phyloP scores from a whole-genome alignment of 2,113 vertebrate genomes.

The Leptocoma aspasia region DNA sequence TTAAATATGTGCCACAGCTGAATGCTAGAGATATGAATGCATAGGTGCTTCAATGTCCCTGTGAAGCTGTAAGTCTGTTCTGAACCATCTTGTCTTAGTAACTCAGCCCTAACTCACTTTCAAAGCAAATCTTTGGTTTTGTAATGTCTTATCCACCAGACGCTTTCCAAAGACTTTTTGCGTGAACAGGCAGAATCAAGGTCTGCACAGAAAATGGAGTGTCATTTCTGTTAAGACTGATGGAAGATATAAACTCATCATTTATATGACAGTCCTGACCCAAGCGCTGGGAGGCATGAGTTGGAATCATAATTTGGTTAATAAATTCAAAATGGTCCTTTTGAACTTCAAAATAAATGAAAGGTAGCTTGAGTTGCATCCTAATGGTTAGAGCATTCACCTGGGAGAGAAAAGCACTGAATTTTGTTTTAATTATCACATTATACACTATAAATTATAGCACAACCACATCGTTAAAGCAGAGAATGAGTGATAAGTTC shows the following conservation, averaged over 20 bases:
- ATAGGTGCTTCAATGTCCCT: neutral
- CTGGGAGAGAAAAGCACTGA: neutral
- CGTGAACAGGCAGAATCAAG: neutral
- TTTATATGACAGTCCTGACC: neutral
- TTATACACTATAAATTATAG: neutral
- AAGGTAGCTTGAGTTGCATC: neutral
- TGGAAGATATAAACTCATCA: neutral
- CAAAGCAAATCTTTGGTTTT: neutral
- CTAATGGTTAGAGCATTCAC: neutral
- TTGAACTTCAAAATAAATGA: neutral
- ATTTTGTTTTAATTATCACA: neutral
- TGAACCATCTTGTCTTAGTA: neutral
- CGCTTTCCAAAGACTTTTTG: neutral
- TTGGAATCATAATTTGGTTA: neutral
- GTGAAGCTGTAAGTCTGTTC: neutral
- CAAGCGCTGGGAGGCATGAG: neutral
- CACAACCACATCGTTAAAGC: neutral
- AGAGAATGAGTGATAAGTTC: neutral
- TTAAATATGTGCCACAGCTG: neutral
- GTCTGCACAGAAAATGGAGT: neutral
- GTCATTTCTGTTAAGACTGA: neutral
- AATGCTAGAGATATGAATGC: too few relatives aligned
- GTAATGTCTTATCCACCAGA: neutral
- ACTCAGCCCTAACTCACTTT: neutral
- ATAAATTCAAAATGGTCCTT: neutral